Base-by-base conservation (phyloP, 2,797 vertebrate genomes). In the Coccyzus lansbergi region DNA sequence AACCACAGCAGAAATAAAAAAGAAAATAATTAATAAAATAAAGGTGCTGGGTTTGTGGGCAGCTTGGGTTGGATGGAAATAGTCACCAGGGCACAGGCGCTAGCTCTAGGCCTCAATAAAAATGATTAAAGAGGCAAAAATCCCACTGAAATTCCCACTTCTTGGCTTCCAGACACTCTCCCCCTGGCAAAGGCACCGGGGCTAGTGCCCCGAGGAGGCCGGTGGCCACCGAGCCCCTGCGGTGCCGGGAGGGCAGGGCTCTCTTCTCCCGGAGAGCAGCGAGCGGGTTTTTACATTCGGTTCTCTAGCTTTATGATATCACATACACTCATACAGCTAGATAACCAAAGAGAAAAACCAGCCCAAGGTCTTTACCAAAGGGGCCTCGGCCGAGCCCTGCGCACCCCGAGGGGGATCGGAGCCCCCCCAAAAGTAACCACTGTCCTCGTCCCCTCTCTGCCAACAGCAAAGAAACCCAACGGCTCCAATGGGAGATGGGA, bases 291-390 rank as follows among this genome's bases (percentile, higher is more conserved):
- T 96, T 99, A 99, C 99, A 98, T 99, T 99, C 99, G 99, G 99
- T 99, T 99, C 98, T 99, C 99, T 99, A 99, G 99, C 99, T 99
- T 99, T 99, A 99, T 99, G 99, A 99, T 98, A 99, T 99, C 98
- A 98, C 98, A 98, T 98, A 98, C 98, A 98, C 98, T 98, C 98
- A 98, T 98, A 98, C 98, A 98, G 98, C 98, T 98, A 98, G 98
- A 98, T 98, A 98, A 98, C 98, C 98, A 98, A 98, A 98, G 98
- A 98, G 94, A 98, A 96, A 98, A 98, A 97, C 97, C 98, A 97
- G 97, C 97, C 98, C 98, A 97, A 97, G 95, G 95, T 98, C 96
- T 53, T 21, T 15, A 7, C 14, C 16, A 2, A 58, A 13, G 4
- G 8, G 78, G 89, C 75, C 86, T 65, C 15, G 16, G 86, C 64